These are phyloP conservation scores for Agrypnus murinus DNA, from an alignment of 2,888 invertebrate genomes.

Conservation along the genomic window DNA sequence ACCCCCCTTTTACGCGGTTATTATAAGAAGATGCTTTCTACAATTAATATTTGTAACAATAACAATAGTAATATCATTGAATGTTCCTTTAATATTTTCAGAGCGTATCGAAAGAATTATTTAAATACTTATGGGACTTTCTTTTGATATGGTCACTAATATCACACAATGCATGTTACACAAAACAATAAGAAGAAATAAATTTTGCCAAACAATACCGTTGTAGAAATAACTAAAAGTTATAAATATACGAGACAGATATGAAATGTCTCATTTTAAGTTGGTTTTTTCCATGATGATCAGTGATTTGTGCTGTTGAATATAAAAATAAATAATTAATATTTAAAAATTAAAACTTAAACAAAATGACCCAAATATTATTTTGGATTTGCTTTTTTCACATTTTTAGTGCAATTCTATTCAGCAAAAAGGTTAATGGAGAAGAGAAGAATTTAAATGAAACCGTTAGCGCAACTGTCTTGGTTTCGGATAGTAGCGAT, in stretches of 20 bases:
- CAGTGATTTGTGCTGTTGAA: no score
- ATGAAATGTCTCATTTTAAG: conserved; percentile 22
- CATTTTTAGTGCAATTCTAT: neutral
- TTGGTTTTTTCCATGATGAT: conserved; percentile 9
- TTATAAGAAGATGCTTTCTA: neutral
- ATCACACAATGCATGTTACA: conserved; percentile 40
- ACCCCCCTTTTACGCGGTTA: no score
- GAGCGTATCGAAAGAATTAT: conserved; percentile 41
- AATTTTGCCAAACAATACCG: conserved; percentile 39
- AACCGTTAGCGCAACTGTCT: neutral
- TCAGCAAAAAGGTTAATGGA: neutral
- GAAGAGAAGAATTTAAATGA: conserved; percentile 6
- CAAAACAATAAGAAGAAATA: conserved; percentile 43
- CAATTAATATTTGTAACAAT: conserved; percentile 4
- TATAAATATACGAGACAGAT: conserved; percentile 41
- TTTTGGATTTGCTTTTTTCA: no score
- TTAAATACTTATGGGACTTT: conserved; percentile 40
- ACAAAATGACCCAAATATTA: no score
- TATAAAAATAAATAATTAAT: no score
- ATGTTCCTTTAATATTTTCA: conserved; percentile 36
- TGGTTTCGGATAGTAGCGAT: conserved; percentile 10
- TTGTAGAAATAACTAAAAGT: conserved; percentile 37
- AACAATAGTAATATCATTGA: conserved; percentile 3
- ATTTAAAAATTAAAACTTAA: no score
- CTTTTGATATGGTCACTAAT: conserved; percentile 45